phyloP scores from a whole-genome alignment of 2,888 invertebrate species.

The Platynereis dumerilii region DNA sequence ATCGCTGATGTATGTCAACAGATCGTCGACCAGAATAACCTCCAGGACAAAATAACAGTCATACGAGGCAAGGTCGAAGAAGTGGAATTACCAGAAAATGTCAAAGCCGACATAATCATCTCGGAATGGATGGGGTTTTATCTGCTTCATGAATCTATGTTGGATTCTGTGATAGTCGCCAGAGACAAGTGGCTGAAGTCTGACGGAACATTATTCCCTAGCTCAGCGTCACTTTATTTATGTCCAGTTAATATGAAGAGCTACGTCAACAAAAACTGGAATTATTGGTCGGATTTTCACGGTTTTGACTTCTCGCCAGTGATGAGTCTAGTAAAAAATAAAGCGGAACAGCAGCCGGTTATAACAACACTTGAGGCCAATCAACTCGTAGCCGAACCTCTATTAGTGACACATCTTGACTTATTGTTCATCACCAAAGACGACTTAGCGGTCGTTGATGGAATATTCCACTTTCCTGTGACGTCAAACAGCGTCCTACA shows the following conservation, averaged over 20 bases:
- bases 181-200: conserved; percentile 54
- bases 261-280: conserved; percentile 48
- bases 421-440: conserved; percentile 46
- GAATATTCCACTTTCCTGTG: conserved; percentile 45
- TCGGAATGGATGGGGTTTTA: conserved; percentile 65
- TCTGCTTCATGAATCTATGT: conserved; percentile 61
- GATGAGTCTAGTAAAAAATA: conserved; percentile 38
- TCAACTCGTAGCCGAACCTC: conserved; percentile 46
- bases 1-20: conserved; percentile 48
- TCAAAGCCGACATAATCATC: conserved; percentile 55
- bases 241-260: conserved; percentile 55
- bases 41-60: conserved; percentile 49
- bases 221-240: conserved; percentile 49
- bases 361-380: conserved; percentile 43
- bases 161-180: conserved; percentile 57
- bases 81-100: conserved; percentile 48
- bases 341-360: conserved; percentile 37
- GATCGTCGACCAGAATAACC: conserved; percentile 51
- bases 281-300: conserved; percentile 58
- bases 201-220: conserved; percentile 56
- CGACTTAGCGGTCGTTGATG: conserved; percentile 40
- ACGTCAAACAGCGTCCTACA: conserved; percentile 46
- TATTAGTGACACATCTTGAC: conserved; percentile 47
- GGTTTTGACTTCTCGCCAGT: conserved; percentile 59
- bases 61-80: conserved; percentile 54